Percentiles rank a stretch among this genome's conserved stretches.
Evolutionary conservation across 1,140 invertebrate genomes (phyloP).

Genomic region (Drosophila littoralis): DNA sequence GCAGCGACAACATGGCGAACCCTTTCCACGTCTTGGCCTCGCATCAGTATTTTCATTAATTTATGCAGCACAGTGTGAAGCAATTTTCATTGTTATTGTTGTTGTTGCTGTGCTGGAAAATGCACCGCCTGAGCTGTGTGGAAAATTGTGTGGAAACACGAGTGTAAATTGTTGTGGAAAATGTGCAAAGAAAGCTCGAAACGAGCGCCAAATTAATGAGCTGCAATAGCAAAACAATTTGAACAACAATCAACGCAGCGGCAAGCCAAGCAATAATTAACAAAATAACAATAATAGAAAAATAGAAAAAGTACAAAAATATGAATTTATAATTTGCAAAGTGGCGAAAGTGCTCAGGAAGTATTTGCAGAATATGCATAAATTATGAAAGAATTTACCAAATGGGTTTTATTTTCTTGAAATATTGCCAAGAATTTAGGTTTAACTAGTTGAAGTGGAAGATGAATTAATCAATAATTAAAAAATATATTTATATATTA

Average conservation of each 20-base stretch:
- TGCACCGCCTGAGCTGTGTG: constrained; percentile 49
- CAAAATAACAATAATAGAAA: constrained; percentile 12
- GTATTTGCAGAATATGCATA: not conserved
- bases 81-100: constrained; percentile 32
- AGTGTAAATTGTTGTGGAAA: constrained; percentile 40
- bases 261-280: constrained; percentile 29
- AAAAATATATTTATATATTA: too few species aligned
- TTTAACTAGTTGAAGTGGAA: too few species aligned
- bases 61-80: constrained; percentile 74
- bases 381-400: not conserved
- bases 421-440: too few species aligned
- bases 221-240: constrained; percentile 40
- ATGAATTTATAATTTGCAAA: constrained; percentile 12
- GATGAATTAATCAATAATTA: too few species aligned
- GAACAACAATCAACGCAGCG: constrained; percentile 39
- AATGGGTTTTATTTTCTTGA: too few species aligned
- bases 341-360: constrained; percentile 28
- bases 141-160: constrained; percentile 39
- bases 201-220: constrained; percentile 49
- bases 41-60: constrained; percentile 55
- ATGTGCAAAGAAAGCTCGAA: constrained; percentile 20
- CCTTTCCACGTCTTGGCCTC: not conserved
- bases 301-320: not conserved
- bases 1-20: not conserved
- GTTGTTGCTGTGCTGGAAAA: constrained; percentile 46